Percentiles rank a stretch among this genome's conserved stretches.
Evolutionary conservation across 2,888 invertebrate species (phyloP).

Genomic region (Drosophila yooni): DNA sequence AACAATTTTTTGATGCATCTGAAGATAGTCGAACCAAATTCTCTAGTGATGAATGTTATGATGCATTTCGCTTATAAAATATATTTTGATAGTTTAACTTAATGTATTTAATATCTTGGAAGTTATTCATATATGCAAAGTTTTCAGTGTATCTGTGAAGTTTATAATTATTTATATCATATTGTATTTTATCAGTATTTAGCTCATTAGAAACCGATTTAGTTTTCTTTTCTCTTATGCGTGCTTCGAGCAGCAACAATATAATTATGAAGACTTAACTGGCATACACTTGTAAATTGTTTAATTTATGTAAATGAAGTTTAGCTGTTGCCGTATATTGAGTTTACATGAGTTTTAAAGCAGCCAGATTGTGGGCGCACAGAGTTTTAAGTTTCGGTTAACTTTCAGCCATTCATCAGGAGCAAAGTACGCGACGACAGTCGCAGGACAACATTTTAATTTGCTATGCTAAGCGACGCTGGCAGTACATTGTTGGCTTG

Average conservation of each 20-base stretch:
- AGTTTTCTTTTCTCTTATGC: no score
- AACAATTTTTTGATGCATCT: background rate
- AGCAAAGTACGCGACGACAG: constrained; percentile 33
- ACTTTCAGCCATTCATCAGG: constrained; percentile 44
- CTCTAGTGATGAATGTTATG: background rate
- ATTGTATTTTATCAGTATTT: background rate
- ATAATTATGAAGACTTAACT: background rate
- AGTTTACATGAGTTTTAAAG: constrained; percentile 13
- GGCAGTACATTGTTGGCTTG: constrained; percentile 39
- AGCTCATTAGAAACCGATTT: background rate
- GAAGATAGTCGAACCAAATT: background rate
- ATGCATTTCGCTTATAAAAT: background rate
- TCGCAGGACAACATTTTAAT: constrained; percentile 62
- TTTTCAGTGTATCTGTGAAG: background rate
- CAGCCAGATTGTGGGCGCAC: constrained; percentile 17
- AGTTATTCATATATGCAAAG: background rate
- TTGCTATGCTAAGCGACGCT: constrained; percentile 54
- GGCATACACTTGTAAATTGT: background rate
- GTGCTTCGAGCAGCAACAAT: background rate
- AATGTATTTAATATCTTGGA: background rate
- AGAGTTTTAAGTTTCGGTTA: constrained; percentile 62
- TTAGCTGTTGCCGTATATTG: constrained; percentile 3
- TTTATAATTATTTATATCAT: background rate
- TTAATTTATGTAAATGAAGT: background rate
- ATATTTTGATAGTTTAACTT: background rate